phyloP scores from a whole-genome alignment of 1,140 invertebrate genomes.

The Drosophila rufa region DNA sequence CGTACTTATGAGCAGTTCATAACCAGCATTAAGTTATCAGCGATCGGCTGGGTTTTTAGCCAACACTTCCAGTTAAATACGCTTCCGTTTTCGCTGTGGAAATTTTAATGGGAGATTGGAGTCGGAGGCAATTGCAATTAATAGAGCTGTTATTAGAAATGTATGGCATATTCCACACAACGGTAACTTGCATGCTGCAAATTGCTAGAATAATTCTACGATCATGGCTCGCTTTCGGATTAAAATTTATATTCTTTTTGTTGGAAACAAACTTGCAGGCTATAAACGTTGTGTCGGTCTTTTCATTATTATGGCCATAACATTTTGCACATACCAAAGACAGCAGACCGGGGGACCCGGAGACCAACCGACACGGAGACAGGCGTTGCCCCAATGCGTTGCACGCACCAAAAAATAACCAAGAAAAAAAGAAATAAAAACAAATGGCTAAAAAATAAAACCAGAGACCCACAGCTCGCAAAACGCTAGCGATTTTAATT shows the following conservation, averaged over 20 bases:
- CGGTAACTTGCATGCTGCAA: slow-evolving; percentile 41
- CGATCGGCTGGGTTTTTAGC: slow-evolving; percentile 10
- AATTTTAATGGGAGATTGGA: slow-evolving; percentile 20
- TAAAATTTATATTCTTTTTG: slow-evolving; percentile 12
- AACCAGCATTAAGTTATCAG: slow-evolving; percentile 40
- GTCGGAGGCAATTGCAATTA: slow-evolving; percentile 14
- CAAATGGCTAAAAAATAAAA: slow-evolving; percentile 19
- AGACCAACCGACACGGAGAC: slow-evolving; percentile 51
- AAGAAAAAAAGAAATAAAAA: not conserved
- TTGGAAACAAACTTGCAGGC: slow-evolving; percentile 35
- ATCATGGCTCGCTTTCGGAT: slow-evolving; percentile 32
- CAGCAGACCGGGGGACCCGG: slow-evolving; percentile 2
- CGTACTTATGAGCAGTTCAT: slow-evolving; percentile 31
- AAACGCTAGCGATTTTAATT: slow-evolving; percentile 77
- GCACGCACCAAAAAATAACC: slow-evolving; percentile 56
- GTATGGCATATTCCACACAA: slow-evolving; percentile 35
- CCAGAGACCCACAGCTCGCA: slow-evolving; percentile 37
- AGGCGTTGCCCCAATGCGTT: slow-evolving; percentile 53
- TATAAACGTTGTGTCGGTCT: slow-evolving; percentile 54
- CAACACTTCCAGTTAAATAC: slow-evolving; percentile 15
- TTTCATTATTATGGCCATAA: slow-evolving; percentile 79
- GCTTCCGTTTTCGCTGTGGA: slow-evolving; percentile 39
- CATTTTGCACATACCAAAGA: slow-evolving; percentile 77
- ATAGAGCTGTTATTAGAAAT: slow-evolving; percentile 36
- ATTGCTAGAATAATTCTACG: slow-evolving; percentile 34